Evolutionary conservation across 2,113 vertebrate species (phyloP).

Genomic region (Vireo altiloquus): DNA sequence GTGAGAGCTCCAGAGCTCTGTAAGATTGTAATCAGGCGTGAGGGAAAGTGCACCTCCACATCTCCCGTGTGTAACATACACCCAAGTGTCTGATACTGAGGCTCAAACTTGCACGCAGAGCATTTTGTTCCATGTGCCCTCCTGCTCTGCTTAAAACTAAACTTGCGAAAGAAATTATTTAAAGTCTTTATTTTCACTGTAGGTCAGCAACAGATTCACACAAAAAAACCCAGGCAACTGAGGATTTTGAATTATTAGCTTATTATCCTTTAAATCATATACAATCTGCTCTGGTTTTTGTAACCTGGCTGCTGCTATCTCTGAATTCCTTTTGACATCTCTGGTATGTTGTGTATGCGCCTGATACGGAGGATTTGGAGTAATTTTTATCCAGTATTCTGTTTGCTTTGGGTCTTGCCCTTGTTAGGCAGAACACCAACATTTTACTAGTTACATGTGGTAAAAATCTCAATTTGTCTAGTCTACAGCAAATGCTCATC

Average conservation of each 20-base stretch:
- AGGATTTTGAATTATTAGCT: background rate
- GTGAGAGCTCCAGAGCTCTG: background rate
- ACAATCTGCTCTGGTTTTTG: background rate
- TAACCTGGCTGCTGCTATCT: background rate
- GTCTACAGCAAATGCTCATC: background rate
- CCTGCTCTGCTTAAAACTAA: background rate
- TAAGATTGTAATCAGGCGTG: background rate
- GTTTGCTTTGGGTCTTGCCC: background rate
- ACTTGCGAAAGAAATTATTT: background rate
- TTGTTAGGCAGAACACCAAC: background rate
- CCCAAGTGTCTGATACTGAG: background rate
- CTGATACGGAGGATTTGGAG: background rate
- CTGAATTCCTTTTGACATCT: background rate
- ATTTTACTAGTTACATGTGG: background rate
- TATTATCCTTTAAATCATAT: background rate
- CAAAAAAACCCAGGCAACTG: background rate
- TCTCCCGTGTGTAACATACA: background rate
- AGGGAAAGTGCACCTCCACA: background rate
- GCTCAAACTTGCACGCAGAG: background rate
- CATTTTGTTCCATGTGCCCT: background rate
- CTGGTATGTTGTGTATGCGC: background rate
- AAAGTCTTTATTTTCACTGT: background rate
- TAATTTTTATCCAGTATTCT: background rate
- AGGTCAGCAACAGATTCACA: background rate
- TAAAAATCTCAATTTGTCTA: background rate